These are phyloP conservation scores for Phyllostomus discolor DNA, from an alignment of 2,113 vertebrate genomes.

Conservation along the genomic window DNA sequence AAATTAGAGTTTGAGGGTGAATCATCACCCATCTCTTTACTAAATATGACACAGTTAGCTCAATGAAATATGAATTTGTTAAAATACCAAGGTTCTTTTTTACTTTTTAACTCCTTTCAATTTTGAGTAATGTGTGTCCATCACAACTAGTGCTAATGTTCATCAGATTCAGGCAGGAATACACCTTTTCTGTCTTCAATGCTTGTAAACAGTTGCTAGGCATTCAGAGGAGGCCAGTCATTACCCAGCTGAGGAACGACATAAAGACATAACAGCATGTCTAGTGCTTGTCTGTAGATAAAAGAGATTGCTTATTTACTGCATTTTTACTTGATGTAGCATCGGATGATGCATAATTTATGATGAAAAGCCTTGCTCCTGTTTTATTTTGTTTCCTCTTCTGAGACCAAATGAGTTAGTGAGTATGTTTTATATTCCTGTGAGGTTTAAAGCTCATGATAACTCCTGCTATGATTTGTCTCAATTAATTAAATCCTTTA, in stretches of 20 bases:
- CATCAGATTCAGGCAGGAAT: slow-evolving; percentile 16
- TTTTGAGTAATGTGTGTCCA: neutral
- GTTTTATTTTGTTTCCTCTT: slow-evolving; percentile 47
- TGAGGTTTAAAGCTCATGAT: neutral
- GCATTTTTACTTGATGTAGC: slow-evolving; percentile 15
- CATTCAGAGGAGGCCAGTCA: neutral
- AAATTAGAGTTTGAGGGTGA: neutral
- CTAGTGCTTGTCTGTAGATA: slow-evolving; percentile 32
- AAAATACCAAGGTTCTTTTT: slow-evolving; percentile 28
- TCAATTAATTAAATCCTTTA: slow-evolving; percentile 35
- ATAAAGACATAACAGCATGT: neutral
- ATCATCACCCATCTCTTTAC: neutral
- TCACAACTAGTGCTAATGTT: neutral
- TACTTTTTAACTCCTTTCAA: neutral
- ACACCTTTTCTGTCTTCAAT: slow-evolving; percentile 8
- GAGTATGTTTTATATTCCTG: neutral
- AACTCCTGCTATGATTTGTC: slow-evolving; percentile 4
- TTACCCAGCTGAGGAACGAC: neutral
- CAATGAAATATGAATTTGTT: neutral
- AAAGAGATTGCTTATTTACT: slow-evolving; percentile 47
- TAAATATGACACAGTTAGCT: neutral
- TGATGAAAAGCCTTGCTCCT: slow-evolving; percentile 29
- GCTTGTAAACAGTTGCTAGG: slow-evolving; percentile 33
- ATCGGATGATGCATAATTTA: slow-evolving; percentile 58
- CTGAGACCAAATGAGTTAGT: slow-evolving; percentile 44